Evolutionary conservation across 2,888 invertebrate genomes (phyloP).

Genomic region (Apamea anceps): DNA sequence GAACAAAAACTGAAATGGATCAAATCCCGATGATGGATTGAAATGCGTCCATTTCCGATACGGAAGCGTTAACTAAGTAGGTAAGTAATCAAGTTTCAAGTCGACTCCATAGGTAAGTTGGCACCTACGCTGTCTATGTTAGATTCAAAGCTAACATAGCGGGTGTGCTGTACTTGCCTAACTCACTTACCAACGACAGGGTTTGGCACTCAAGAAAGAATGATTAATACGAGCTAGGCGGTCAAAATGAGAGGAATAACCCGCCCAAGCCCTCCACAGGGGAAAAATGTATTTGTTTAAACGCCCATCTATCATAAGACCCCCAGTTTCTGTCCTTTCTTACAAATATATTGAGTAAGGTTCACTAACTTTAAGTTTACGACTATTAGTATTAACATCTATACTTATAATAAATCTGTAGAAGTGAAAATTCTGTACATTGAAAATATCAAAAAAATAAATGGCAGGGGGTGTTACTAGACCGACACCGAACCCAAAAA

Average conservation of each 20-base stretch:
- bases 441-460: too few species aligned
- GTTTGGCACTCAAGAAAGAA: constrained; percentile 85
- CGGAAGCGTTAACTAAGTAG: background rate
- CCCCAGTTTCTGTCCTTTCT: constrained; percentile 24
- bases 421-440: too few species aligned
- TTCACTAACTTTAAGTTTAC: constrained; percentile 35
- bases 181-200: constrained; percentile 76
- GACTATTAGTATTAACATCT: constrained; percentile 30
- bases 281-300: constrained; percentile 76
- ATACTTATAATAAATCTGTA: too few species aligned
- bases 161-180: constrained; percentile 53
- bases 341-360: constrained; percentile 21
- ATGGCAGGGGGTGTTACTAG: too few species aligned
- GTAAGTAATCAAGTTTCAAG: constrained; percentile 9
- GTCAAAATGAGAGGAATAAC: constrained; percentile 71
- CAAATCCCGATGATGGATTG: background rate
- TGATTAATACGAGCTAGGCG: constrained; percentile 81
- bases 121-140: constrained; percentile 43
- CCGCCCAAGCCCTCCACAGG: constrained; percentile 64
- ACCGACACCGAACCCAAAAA: too few species aligned
- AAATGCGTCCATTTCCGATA: background rate
- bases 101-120: constrained; percentile 24
- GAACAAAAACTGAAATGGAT: background rate
- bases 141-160: constrained; percentile 52
- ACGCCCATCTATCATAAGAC: constrained; percentile 73